These are phyloP conservation scores for Trachymyrmex septentrionalis DNA, from an alignment of 1,140 invertebrate genomes.

Conservation along the genomic window DNA sequence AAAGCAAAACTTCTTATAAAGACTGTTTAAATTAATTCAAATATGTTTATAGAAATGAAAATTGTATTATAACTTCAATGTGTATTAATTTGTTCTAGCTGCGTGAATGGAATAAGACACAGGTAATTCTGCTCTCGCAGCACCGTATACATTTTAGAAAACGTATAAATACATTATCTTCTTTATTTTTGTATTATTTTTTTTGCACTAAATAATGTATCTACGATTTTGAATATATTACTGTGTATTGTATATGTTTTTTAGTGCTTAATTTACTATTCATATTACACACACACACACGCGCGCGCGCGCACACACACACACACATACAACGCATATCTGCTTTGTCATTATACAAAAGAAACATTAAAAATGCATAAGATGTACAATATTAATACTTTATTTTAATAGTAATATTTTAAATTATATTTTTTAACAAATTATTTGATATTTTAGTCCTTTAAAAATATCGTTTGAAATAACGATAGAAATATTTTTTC, in stretches of 20 bases:
- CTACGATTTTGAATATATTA: neutral
- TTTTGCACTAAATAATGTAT: neutral
- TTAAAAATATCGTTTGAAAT: neutral
- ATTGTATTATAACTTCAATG: neutral
- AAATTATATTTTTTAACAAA: neutral
- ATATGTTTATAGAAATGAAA: neutral
- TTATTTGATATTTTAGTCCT: neutral
- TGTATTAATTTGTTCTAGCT: conserved; percentile 57
- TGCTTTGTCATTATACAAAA: neutral
- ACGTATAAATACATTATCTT: neutral
- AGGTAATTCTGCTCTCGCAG: conserved; percentile 50
- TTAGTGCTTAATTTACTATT: neutral
- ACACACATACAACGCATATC: too few species aligned
- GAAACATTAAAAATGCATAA: neutral
- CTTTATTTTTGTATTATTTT: conserved; percentile 1
- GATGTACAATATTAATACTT: neutral
- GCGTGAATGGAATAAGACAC: conserved; percentile 43
- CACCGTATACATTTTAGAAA: neutral
- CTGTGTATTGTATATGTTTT: neutral
- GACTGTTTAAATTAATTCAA: neutral
- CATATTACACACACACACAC: neutral
- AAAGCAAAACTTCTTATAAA: neutral
- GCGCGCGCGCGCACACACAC: too few species aligned
- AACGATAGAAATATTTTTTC: neutral
- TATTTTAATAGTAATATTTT: neutral